Evolutionary conservation across 2,797 vertebrate species (phyloP).

Genomic region (Pristis pectinata): DNA sequence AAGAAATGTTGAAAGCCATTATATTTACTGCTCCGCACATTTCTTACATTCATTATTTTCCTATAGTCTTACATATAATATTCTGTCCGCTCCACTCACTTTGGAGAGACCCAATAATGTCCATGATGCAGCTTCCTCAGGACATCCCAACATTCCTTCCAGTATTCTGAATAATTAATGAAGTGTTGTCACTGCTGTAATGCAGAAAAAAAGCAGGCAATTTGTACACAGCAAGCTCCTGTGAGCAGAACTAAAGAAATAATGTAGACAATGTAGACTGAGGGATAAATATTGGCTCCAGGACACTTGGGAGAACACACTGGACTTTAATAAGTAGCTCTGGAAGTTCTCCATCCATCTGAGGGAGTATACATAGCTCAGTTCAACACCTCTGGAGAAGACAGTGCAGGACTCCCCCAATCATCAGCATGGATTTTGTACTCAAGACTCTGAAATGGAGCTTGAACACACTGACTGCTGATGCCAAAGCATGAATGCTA

Average conservation of each 20-base stretch:
- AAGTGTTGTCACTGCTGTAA: neutral
- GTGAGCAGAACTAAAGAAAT: neutral
- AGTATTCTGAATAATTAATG: neutral
- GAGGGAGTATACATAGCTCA: neutral
- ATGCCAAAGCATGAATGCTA: no score
- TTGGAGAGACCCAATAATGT: neutral
- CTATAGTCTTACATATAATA: neutral
- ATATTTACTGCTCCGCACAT: neutral
- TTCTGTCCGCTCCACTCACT: neutral
- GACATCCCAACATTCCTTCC: neutral
- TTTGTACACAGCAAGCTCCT: neutral
- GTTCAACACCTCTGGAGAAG: neutral
- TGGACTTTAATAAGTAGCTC: neutral
- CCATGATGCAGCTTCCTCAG: neutral
- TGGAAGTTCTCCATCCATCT: neutral
- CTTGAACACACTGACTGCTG: no score
- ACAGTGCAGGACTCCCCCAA: neutral
- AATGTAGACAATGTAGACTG: no score
- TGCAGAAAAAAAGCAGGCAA: neutral
- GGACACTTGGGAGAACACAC: no score
- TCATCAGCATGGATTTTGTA: no score
- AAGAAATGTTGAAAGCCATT: neutral
- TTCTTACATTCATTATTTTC: neutral
- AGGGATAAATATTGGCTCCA: no score
- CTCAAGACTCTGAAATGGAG: no score